These are phyloP conservation scores for Clivina fossor DNA, from an alignment of 2,888 invertebrate genomes.

Conservation along the genomic window DNA sequence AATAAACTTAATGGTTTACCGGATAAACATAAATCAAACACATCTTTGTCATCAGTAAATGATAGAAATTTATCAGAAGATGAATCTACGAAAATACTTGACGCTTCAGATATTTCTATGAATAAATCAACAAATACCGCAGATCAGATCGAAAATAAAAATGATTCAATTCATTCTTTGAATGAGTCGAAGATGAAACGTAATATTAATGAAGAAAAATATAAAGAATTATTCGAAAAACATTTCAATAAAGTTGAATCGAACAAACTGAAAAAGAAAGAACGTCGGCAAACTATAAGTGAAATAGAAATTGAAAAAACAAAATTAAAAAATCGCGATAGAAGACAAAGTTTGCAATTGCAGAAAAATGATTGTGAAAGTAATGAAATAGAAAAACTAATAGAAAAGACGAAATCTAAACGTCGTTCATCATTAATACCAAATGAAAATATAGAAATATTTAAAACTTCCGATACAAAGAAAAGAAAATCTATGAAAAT, in stretches of 20 bases:
- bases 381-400: no score
- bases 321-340: neutral
- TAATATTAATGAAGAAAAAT: constrained; percentile 10
- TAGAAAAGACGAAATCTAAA: no score
- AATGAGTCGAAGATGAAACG: neutral
- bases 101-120: neutral
- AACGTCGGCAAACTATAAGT: constrained; percentile 12
- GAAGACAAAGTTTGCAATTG: constrained; percentile 10
- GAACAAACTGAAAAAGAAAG: constrained; percentile 2
- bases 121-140: neutral
- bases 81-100: neutral
- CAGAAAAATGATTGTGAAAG: neutral
- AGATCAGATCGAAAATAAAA: neutral
- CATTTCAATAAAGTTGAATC: constrained; percentile 17
- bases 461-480: no score
- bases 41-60: neutral
- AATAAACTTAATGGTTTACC: neutral
- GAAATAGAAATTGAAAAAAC: constrained; percentile 4
- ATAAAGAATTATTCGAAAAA: constrained; percentile 16
- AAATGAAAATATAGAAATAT: no score
- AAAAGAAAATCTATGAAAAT: no score
- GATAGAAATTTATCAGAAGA: neutral
- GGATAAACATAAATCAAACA: neutral
- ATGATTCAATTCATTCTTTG: neutral
- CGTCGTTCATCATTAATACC: no score